phyloP scores from a whole-genome alignment of 2,888 invertebrate genomes.

The Cheilosia soror region DNA sequence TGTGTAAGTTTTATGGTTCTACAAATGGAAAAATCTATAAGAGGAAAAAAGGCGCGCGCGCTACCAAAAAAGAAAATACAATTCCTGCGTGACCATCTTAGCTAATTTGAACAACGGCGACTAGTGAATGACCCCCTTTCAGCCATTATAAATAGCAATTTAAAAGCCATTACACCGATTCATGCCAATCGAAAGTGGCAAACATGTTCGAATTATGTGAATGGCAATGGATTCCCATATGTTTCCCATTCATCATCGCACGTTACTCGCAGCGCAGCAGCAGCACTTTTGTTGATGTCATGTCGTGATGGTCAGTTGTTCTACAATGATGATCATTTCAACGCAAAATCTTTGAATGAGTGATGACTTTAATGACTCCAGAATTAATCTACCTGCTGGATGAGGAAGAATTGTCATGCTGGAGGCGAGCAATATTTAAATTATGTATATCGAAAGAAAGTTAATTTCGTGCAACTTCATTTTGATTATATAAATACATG shows the following conservation, averaged over 20 bases:
- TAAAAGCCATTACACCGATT: slow-evolving; percentile 51
- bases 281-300: not conserved
- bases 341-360: slow-evolving; percentile 1
- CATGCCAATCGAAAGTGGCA: slow-evolving; percentile 53
- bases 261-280: not conserved
- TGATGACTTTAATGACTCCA: not conserved
- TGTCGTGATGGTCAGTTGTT: not conserved
- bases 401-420: slow-evolving; percentile 22
- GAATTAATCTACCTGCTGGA: not conserved
- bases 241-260: slow-evolving; percentile 1
- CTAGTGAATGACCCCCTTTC: slow-evolving; percentile 51
- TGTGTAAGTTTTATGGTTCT: slow-evolving; percentile 36
- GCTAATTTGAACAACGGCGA: slow-evolving; percentile 29
- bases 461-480: slow-evolving; percentile 3
- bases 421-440: slow-evolving; percentile 2
- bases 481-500: slow-evolving; percentile 8
- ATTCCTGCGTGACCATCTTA: slow-evolving; percentile 18
- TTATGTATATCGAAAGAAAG: slow-evolving; percentile 9
- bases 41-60: slow-evolving; percentile 6
- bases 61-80: not conserved
- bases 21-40: slow-evolving; percentile 30
- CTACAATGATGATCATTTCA: slow-evolving; percentile 11
- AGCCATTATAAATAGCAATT: slow-evolving; percentile 48
- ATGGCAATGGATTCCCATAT: slow-evolving; percentile 17
- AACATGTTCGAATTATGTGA: slow-evolving; percentile 17